Evolutionary conservation across 92 coral and sea anemone genomes (phyloP).

Genomic region (Epizoanthus illoricatus): DNA sequence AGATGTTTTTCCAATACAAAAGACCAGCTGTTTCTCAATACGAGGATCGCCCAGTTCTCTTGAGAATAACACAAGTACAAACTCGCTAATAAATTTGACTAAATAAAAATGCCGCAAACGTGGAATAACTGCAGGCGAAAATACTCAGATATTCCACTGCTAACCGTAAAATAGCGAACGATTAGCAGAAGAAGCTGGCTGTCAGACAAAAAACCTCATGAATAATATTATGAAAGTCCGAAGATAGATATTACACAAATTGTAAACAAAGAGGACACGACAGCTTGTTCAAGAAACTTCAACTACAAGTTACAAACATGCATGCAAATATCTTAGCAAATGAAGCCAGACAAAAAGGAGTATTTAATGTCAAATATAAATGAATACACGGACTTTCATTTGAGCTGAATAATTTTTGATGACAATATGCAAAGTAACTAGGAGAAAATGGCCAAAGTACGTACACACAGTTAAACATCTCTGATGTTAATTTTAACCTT

Average conservation of each 20-base stretch:
- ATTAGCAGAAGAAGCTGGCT: not conserved
- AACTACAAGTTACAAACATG: not conserved
- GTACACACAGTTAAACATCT: not conserved
- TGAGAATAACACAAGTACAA: constrained; percentile 4
- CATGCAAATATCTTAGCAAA: not conserved
- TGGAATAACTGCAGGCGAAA: not conserved
- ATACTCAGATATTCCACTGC: not conserved
- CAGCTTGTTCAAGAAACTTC: constrained; percentile 8
- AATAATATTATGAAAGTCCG: not conserved
- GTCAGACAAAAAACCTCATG: not conserved
- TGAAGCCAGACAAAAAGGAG: not conserved
- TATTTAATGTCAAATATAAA: not conserved
- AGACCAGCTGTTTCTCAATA: constrained; percentile 28
- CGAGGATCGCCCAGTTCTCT: constrained; percentile 14
- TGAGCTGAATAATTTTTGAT: not conserved
- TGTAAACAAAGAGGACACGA: not conserved
- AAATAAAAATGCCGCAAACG: not conserved
- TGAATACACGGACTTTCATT: not conserved
- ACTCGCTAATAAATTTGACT: not conserved
- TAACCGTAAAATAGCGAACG: not conserved
- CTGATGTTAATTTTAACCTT: not conserved
- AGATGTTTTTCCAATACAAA: constrained; percentile 35
- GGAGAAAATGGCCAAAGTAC: not conserved
- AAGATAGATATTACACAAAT: not conserved
- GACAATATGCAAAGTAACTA: not conserved